Base-by-base conservation (phyloP, 2,888 invertebrate species). In the Fragum whitleyi region DNA sequence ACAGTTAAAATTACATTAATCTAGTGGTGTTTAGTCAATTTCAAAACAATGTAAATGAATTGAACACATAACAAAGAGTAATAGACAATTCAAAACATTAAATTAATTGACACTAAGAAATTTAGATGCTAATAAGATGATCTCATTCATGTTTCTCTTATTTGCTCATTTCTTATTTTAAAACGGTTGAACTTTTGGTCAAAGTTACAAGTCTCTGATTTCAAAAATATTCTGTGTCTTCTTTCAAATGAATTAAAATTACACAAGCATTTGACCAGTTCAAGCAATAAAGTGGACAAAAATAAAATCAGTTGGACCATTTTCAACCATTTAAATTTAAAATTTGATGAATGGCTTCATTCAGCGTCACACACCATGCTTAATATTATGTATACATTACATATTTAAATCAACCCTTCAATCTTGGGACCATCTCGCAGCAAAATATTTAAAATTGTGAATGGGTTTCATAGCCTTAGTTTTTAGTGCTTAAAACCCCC, bases 321-420 rank as follows among this genome's bases (percentile, higher is more conserved):
- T 47, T 47, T 47, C 14, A 47, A 47, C 19, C 47, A 47, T 47
- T 47, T 47, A 47, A 47, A 47, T 47, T 47, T n/a, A 32, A n/a
- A 61, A 19, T 29, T 42, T 65, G 42, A 65, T 65, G 65, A 65
- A 65, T 42, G 36, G 42, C 2, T 23, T 39, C 42, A 65, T 65
- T 65, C 65, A 65, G 65, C 42, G 23, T 65, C 65, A 42, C 65
- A 39, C n/a, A 23, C 65, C 42, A 26, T 36, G 42, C 42, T 36
- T 65, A 65, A 65, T 42, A 42, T 65, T 65, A 65, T 65, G 65
- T 65, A 65, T 65, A 65, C 36, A 65, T 23, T 29, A 32, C 29
- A 61, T 61, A 61, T 32, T 61, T n/a, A 57, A 57, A 57, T 26
- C 14, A 7, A 57, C 57, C 57, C 57, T 57, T 57, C 57, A n/a